Evolutionary conservation across 2,113 vertebrate genomes (phyloP).

Genomic region (Etheostoma cragini): DNA sequence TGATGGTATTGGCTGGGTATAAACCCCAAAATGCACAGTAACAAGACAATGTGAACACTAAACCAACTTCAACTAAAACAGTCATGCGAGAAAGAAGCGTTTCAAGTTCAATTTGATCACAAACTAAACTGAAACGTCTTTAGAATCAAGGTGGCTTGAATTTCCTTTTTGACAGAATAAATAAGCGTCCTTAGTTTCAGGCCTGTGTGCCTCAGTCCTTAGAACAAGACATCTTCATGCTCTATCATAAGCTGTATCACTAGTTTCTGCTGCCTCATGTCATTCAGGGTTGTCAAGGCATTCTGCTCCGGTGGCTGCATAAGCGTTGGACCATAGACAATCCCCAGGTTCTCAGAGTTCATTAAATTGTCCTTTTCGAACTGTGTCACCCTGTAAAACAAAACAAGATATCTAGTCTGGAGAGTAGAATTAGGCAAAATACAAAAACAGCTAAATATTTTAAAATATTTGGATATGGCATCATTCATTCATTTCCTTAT

Average conservation of each 20-base stretch:
- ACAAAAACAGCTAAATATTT: not conserved
- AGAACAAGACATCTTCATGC: slow-evolving; percentile 98
- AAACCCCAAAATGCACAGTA: slow-evolving; percentile 56
- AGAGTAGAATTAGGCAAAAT: not conserved
- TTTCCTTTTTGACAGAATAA: slow-evolving; percentile 75
- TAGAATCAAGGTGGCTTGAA: slow-evolving; percentile 65
- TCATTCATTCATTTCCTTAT: not conserved
- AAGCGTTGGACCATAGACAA: slow-evolving; percentile 97
- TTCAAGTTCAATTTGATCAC: slow-evolving; percentile 81
- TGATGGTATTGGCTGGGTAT: slow-evolving; percentile 41
- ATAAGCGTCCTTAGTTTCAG: slow-evolving; percentile 64
- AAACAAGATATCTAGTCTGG: not conserved
- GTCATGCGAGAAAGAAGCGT: slow-evolving; percentile 84
- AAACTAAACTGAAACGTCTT: slow-evolving; percentile 60
- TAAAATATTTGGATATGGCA: not conserved
- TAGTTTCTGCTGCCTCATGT: slow-evolving; percentile 97
- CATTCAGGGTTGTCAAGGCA: slow-evolving; percentile 93
- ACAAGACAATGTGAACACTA: slow-evolving; percentile 66
- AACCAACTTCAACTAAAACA: slow-evolving; percentile 78
- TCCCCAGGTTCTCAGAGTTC: slow-evolving; percentile 96
- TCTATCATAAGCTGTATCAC: slow-evolving; percentile 97
- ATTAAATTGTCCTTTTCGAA: slow-evolving; percentile 98
- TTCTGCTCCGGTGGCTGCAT: slow-evolving; percentile 97
- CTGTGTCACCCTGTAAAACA: slow-evolving; percentile 89
- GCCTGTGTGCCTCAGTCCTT: slow-evolving; percentile 50